Evolutionary conservation across 2,888 invertebrate species (phyloP).

Genomic region (Gandaritis pyraliata): DNA sequence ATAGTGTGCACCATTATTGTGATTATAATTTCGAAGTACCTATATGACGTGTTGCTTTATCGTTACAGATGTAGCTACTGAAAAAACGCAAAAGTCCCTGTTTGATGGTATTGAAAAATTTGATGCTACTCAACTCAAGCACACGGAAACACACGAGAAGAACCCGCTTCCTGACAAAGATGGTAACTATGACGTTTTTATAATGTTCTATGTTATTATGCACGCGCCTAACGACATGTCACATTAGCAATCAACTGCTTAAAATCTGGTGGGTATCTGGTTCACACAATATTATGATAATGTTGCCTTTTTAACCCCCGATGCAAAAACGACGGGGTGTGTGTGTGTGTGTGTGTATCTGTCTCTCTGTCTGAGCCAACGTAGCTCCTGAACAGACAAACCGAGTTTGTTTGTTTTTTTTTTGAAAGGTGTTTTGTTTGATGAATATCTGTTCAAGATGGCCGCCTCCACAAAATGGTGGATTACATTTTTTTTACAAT

Average conservation of each 20-base stretch:
- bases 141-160: conserved; percentile 96
- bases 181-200: conserved; percentile 82
- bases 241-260: conserved; percentile 8
- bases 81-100: conserved; percentile 93
- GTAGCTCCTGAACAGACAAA: too few species aligned
- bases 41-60: neutral
- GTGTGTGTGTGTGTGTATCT: too few species aligned
- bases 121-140: conserved; percentile 92
- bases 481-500: too few species aligned
- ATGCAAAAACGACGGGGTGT: too few species aligned
- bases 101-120: conserved; percentile 94
- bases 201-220: neutral
- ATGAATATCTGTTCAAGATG: too few species aligned
- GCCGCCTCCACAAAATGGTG: too few species aligned
- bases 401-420: too few species aligned
- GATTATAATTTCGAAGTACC: neutral
- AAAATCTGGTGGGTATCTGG: too few species aligned
- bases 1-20: conserved; percentile 37
- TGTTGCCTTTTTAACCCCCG: too few species aligned
- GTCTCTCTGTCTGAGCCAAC: too few species aligned
- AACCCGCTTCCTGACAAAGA: conserved; percentile 97
- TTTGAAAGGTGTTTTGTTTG: too few species aligned
- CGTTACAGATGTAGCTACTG: conserved; percentile 92
- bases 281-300: too few species aligned
- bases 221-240: conserved; percentile 23